A percentile compares a stretch with the other conserved stretches of the same genome.
These are phyloP conservation scores for Semaprochilodus insignis DNA, from an alignment of 2,797 vertebrate species.

Conservation along the genomic window DNA sequence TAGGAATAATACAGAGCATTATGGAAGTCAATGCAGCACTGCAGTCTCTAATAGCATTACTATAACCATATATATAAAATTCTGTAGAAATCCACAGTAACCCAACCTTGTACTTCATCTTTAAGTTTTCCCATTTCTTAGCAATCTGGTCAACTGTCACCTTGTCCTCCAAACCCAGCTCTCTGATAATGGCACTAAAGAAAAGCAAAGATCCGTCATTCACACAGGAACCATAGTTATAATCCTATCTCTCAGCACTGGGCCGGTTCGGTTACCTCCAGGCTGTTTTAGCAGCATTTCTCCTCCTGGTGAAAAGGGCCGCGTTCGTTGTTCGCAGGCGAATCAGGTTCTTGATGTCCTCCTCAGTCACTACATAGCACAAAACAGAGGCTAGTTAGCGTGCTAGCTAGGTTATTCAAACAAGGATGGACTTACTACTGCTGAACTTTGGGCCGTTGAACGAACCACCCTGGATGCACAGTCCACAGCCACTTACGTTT, in stretches of 20 bases:
- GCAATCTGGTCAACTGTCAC: constrained; percentile 81
- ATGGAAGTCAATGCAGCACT: too few relatives aligned
- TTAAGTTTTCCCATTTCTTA: constrained; percentile 84
- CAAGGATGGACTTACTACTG: background rate
- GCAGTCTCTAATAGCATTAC: too few relatives aligned
- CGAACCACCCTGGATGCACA: background rate
- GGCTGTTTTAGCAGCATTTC: constrained; percentile 79
- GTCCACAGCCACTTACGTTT: constrained; percentile 52
- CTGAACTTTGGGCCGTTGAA: background rate
- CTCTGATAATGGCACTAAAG: constrained; percentile 76
- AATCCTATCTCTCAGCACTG: background rate
- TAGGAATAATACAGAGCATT: too few relatives aligned
- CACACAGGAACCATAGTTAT: background rate
- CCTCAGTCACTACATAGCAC: constrained; percentile 70
- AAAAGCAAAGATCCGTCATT: background rate
- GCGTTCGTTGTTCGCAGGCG: constrained; percentile 77
- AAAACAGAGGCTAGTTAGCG: constrained; percentile 37
- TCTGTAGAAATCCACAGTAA: background rate
- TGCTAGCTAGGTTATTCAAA: constrained; percentile 11
- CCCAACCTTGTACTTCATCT: constrained; percentile 80
- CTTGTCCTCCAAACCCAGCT: constrained; percentile 79
- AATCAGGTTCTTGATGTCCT: constrained; percentile 78
- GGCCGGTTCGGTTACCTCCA: constrained; percentile 72
- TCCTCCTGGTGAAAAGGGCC: constrained; percentile 78
- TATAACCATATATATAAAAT: background rate